These are phyloP conservation scores for Drosophila persimilis DNA, from an alignment of 1,140 invertebrate genomes.

Conservation along the genomic window DNA sequence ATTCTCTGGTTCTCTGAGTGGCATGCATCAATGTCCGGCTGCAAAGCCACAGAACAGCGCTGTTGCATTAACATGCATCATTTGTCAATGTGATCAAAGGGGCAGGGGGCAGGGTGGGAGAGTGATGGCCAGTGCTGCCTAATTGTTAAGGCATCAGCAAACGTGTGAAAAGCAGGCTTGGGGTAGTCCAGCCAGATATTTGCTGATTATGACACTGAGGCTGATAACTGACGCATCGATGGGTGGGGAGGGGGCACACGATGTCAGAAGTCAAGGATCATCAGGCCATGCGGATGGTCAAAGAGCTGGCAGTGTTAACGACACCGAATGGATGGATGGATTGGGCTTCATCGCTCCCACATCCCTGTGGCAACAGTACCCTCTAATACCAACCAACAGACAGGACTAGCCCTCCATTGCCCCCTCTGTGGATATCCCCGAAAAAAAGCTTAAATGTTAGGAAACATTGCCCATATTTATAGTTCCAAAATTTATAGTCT, in stretches of 20 bases:
- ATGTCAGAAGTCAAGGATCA: too few species aligned
- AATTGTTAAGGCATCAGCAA: conserved; percentile 25
- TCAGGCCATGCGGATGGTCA: conserved; percentile 9
- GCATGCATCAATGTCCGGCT: conserved; percentile 58
- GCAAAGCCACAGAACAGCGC: conserved; percentile 15
- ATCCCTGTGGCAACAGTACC: too few species aligned
- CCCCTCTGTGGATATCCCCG: neutral
- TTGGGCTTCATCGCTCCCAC: too few species aligned
- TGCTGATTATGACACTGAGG: conserved; percentile 8
- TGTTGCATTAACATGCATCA: conserved; percentile 65
- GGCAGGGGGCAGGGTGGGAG: neutral
- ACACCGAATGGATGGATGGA: too few species aligned
- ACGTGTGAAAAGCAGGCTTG: too few species aligned
- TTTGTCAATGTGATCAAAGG: conserved; percentile 52
- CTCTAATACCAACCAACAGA: too few species aligned
- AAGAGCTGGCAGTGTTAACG: neutral
- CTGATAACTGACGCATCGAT: neutral
- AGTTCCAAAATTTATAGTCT: too few species aligned
- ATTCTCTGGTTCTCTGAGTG: conserved; percentile 6
- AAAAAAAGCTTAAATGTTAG: neutral
- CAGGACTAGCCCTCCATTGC: too few species aligned
- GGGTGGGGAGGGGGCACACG: too few species aligned
- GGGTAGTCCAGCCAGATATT: neutral
- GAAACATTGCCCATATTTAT: too few species aligned
- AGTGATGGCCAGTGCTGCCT: neutral